A percentile compares a stretch with the other conserved stretches of the same genome.
Evolutionary conservation across 2,797 vertebrate species (phyloP).

Genomic region (Todus mexicanus): DNA sequence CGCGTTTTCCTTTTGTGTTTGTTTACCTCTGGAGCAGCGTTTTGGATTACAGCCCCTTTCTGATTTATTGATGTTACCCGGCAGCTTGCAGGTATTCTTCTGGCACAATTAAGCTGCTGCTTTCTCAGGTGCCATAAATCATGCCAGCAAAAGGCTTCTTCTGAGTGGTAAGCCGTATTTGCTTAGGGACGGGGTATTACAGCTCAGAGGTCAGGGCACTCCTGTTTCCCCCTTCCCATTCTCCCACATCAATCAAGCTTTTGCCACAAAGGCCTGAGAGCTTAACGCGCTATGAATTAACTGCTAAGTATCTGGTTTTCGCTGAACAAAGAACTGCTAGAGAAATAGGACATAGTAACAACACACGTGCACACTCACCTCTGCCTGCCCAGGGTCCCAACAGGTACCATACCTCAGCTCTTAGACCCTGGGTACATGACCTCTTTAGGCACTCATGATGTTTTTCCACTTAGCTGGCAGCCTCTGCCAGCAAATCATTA

Average conservation of each 20-base stretch:
- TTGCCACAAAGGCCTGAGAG: background rate
- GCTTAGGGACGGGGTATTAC: background rate
- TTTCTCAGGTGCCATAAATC: slow-evolving; percentile 9
- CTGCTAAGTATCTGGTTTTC: background rate
- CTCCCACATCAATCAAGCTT: background rate
- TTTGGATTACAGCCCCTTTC: background rate
- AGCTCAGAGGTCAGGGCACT: background rate
- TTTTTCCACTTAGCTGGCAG: background rate
- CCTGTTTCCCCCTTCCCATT: background rate
- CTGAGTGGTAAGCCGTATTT: background rate
- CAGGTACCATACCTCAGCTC: accelerated
- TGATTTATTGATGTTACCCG: background rate
- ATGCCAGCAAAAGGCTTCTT: background rate
- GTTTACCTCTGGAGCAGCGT: background rate
- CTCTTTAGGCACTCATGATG: background rate
- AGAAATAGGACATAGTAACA: background rate
- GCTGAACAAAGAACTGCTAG: background rate
- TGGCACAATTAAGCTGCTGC: background rate
- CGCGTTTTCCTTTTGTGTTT: background rate
- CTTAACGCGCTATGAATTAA: background rate
- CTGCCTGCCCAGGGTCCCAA: accelerated
- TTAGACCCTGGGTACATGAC: background rate
- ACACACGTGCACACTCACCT: background rate
- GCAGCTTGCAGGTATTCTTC: background rate
- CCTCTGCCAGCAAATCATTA: background rate